Conservation (phyloP, 2,113 vertebrate species). For the Myxocyprinus asiaticus region DNA sequence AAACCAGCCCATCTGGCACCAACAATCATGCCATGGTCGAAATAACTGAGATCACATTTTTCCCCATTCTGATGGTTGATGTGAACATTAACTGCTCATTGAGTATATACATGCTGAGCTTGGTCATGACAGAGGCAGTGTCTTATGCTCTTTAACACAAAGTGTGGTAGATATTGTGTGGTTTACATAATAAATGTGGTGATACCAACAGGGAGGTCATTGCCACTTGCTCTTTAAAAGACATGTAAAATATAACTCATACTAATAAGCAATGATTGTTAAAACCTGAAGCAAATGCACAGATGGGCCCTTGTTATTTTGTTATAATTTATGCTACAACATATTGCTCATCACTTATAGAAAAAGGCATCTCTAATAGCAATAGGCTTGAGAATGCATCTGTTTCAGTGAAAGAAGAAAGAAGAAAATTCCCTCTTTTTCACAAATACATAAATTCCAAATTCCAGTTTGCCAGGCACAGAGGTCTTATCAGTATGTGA, state of each 20-base stretch:
- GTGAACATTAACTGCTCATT: too few species aligned
- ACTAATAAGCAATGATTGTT: not conserved
- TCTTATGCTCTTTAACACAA: too few species aligned
- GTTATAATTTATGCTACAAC: constrained; percentile 26
- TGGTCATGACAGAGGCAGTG: too few species aligned
- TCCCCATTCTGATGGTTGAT: too few species aligned
- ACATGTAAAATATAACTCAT: not conserved
- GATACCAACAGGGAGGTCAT: not conserved
- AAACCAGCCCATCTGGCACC: too few species aligned
- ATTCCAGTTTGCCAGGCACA: not conserved
- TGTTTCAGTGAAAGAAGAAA: constrained; percentile 5
- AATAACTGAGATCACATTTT: too few species aligned
- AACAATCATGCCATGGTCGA: too few species aligned
- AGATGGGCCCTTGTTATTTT: constrained; percentile 27
- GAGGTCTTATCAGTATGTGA: too few species aligned
- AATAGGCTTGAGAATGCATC: constrained; percentile 12
- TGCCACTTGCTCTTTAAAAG: not conserved
- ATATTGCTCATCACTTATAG: constrained; percentile 14
- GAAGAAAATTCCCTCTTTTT: not conserved
- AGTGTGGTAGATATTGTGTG: too few species aligned
- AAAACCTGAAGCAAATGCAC: constrained; percentile 26
- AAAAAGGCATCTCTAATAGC: constrained; percentile 2
- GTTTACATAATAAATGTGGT: not conserved
- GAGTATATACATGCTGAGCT: too few species aligned
- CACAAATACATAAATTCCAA: not conserved